phyloP scores from a whole-genome alignment of 2,888 invertebrate genomes.

The Acrocyrtus sp. region DNA sequence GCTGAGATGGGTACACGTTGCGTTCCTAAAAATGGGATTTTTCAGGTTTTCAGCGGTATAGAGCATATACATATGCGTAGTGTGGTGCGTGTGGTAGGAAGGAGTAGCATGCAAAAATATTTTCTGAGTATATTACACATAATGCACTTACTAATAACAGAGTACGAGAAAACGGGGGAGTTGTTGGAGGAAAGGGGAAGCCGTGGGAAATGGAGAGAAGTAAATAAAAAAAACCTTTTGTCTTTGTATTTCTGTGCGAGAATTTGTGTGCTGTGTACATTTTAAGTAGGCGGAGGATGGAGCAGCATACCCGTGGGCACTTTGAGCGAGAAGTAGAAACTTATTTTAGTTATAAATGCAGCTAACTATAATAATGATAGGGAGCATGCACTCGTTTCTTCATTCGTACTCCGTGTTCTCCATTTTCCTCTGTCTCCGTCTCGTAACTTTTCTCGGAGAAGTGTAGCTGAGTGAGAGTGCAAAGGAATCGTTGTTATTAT shows the following conservation, averaged over 20 bases:
- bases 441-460: background rate
- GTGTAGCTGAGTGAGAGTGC: no score
- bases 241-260: background rate
- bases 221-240: conserved; percentile 9
- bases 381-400: background rate
- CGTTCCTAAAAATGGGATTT: no score
- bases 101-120: background rate
- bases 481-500: no score
- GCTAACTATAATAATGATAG: background rate
- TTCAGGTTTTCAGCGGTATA: no score
- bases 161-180: background rate
- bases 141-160: background rate
- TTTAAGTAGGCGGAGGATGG: background rate
- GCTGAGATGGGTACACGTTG: no score
- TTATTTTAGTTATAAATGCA: background rate
- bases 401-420: background rate
- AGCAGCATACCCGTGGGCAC: conserved; percentile 18
- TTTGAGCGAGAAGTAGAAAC: no score
- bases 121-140: no score
- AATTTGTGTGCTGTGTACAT: conserved; percentile 1
- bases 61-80: no score
- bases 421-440: background rate
- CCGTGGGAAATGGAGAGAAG: background rate
- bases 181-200: background rate
- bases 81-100: no score